Conservation (phyloP, 2,888 invertebrate species). For the Orchesella flavescens region DNA sequence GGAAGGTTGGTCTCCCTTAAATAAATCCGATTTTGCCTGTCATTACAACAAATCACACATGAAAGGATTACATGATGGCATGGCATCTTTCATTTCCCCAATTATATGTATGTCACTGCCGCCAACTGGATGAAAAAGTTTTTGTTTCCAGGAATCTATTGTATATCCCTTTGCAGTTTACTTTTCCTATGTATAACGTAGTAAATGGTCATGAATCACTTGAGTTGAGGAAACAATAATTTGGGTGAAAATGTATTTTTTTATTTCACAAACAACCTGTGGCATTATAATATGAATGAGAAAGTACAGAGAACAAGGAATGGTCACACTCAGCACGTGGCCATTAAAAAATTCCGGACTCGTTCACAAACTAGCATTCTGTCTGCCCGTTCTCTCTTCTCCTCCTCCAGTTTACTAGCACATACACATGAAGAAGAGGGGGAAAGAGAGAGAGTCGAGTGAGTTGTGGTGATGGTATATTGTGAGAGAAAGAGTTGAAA, state of each 20-base stretch:
- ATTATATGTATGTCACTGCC: too few species aligned
- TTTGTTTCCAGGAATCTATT: too few species aligned
- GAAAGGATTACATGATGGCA: too few species aligned
- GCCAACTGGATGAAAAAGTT: too few species aligned
- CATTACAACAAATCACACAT: background rate
- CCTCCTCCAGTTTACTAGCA: conserved; percentile 21
- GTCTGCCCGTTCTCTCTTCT: conserved; percentile 21
- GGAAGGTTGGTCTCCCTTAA: background rate
- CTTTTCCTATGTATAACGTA: background rate
- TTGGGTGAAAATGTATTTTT: conserved; percentile 32
- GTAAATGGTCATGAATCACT: conserved; percentile 48
- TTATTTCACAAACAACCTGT: conserved; percentile 69
- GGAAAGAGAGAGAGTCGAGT: conserved; percentile 35
- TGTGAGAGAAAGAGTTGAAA: conserved; percentile 34
- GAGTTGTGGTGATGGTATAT: conserved; percentile 1
- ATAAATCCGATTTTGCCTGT: background rate
- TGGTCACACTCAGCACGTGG: conserved; percentile 71
- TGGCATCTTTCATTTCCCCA: too few species aligned
- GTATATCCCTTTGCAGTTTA: background rate
- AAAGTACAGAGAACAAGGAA: conserved; percentile 48
- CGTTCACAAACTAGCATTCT: conserved; percentile 56
- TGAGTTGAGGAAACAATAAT: conserved; percentile 20
- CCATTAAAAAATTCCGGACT: conserved; percentile 70
- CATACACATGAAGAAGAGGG: conserved; percentile 55
- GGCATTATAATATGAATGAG: conserved; percentile 65